These are phyloP conservation scores for Enteromius fasciolatus DNA, from an alignment of 2,797 vertebrate species.

Conservation along the genomic window DNA sequence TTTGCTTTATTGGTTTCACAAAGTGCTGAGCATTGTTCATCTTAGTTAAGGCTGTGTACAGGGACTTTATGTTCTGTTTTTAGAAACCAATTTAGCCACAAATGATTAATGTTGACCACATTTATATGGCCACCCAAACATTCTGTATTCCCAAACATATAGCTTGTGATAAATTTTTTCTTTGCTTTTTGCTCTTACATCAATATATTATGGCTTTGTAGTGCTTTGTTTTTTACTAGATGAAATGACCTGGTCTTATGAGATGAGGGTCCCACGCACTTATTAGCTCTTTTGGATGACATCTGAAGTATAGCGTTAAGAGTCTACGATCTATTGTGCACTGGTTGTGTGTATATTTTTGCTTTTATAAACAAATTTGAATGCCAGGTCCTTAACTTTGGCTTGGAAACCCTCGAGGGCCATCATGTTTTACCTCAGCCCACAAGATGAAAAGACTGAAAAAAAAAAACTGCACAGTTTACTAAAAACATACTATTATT, in stretches of 20 bases:
- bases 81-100: background rate
- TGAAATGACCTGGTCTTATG: conserved; percentile 40
- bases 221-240: conserved; percentile 35
- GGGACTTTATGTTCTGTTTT: background rate
- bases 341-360: background rate
- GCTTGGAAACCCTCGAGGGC: background rate
- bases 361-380: conserved; percentile 7
- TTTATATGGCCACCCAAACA: background rate
- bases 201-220: conserved; percentile 9
- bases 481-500: background rate
- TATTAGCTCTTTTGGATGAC: conserved; percentile 41
- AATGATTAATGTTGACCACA: background rate
- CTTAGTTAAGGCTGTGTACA: background rate
- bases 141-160: background rate
- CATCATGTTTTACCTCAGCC: conserved; percentile 4
- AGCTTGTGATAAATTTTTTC: background rate
- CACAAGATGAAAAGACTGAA: conserved; percentile 16
- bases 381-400: background rate
- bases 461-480: background rate
- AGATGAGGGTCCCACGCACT: conserved; percentile 37
- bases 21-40: background rate
- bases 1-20: background rate
- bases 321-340: conserved; percentile 11
- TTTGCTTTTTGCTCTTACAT: background rate
- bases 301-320: conserved; percentile 16